Evolutionary conservation across 2,113 vertebrate genomes (phyloP).

Genomic region (Poicephalus gulielmi): DNA sequence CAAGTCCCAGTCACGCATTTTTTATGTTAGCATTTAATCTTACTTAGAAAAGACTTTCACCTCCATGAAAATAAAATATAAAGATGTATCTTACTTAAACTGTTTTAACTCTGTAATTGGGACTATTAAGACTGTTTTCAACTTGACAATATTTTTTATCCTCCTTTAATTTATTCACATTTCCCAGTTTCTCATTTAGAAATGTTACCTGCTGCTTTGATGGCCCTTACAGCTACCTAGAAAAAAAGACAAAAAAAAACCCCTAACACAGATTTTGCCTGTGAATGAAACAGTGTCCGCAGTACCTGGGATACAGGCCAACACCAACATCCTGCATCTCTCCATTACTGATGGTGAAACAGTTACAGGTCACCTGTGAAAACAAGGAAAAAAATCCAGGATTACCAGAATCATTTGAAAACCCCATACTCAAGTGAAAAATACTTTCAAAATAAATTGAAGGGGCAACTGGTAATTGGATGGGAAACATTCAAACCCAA

Average conservation of each 20-base stretch:
- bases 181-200: conserved; percentile 13
- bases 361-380: conserved; percentile 93
- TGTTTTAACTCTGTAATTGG: neutral
- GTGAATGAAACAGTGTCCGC: conserved; percentile 58
- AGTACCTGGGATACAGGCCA: conserved; percentile 95
- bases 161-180: conserved; percentile 37
- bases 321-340: conserved; percentile 95
- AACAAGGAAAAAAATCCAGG: conserved; percentile 63
- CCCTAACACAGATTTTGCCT: neutral
- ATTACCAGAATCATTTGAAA: conserved; percentile 53
- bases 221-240: neutral
- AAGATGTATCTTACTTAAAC: neutral
- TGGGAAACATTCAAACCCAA: conserved; percentile 34
- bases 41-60: neutral
- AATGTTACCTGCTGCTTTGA: neutral
- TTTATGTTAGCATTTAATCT: neutral
- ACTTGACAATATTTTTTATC: neutral
- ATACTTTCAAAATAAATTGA: conserved; percentile 46
- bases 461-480: conserved; percentile 10
- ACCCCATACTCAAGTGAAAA: neutral
- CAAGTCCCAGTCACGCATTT: neutral
- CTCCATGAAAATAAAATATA: neutral
- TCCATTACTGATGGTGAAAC: conserved; percentile 94
- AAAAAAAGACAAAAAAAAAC: neutral
- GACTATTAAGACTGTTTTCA: conserved; percentile 7